phyloP scores from a whole-genome alignment of 1,140 invertebrate species.

The Pseudomyrmex sp. region DNA sequence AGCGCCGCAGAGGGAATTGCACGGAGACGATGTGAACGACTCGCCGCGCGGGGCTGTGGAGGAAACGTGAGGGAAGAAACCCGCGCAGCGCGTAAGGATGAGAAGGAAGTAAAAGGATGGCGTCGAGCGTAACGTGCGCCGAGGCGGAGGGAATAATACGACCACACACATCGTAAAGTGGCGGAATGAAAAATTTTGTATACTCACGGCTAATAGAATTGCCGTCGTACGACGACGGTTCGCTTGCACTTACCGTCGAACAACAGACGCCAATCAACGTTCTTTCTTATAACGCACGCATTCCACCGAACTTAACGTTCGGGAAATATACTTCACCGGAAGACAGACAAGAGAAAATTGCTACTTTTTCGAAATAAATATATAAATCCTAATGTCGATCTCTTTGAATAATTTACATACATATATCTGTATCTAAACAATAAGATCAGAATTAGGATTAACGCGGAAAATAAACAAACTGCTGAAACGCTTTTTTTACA shows the following conservation, averaged over 20 bases:
- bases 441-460: neutral
- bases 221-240: neutral
- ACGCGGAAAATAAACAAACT: neutral
- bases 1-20: constrained; percentile 67
- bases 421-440: neutral
- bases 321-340: neutral
- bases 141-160: constrained; percentile 52
- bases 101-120: constrained; percentile 5
- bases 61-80: constrained; percentile 27
- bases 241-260: neutral
- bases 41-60: constrained; percentile 14
- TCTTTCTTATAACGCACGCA: neutral
- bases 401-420: neutral
- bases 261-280: constrained; percentile 6
- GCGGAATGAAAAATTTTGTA: constrained; percentile 43
- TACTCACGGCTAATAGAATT: constrained; percentile 49
- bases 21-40: constrained; percentile 52
- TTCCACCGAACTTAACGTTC: neutral
- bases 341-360: no score
- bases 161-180: constrained; percentile 54
- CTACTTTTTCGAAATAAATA: no score
- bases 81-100: constrained; percentile 9
- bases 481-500: neutral
- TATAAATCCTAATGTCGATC: neutral
- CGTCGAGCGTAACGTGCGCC: constrained; percentile 39